Conservation (phyloP, 2,888 invertebrate genomes). For the Cryptus viduatorius region DNA sequence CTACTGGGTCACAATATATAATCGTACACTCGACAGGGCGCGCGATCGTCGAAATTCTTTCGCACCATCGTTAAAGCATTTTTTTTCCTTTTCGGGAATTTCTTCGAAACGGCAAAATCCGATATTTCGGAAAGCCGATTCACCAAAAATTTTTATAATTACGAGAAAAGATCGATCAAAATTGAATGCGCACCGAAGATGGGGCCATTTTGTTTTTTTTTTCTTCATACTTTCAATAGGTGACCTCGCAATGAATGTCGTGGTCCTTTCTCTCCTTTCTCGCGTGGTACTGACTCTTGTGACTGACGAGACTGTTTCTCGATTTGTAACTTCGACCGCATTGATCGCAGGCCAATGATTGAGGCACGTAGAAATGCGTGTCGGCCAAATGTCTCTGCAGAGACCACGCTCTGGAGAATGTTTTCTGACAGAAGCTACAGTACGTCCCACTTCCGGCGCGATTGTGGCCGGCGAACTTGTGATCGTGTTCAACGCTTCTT, state of each 20-base stretch:
- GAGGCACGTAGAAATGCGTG: conserved; percentile 85
- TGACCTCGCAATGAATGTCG: conserved; percentile 76
- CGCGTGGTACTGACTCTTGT: conserved; percentile 86
- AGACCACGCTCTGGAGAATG: conserved; percentile 86
- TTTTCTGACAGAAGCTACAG: conserved; percentile 85
- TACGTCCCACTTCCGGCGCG: conserved; percentile 76
- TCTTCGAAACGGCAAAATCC: too few species aligned
- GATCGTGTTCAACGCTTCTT: conserved; percentile 35
- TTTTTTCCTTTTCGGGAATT: too few species aligned
- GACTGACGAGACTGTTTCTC: conserved; percentile 85
- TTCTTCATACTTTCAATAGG: conserved; percentile 70
- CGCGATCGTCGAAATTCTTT: background rate
- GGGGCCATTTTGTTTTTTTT: background rate
- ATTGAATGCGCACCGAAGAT: background rate
- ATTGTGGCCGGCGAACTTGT: conserved; percentile 26
- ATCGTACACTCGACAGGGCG: background rate
- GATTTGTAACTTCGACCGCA: conserved; percentile 86
- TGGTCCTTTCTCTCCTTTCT: conserved; percentile 80
- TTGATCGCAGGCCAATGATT: conserved; percentile 85
- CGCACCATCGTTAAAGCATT: too few species aligned
- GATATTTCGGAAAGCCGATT: too few species aligned
- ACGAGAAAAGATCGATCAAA: background rate
- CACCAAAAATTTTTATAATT: background rate
- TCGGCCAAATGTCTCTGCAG: conserved; percentile 86
- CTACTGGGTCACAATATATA: background rate